Percentiles rank a stretch among this genome's conserved stretches.
These are phyloP conservation scores for Craterocephalus amniculus DNA, from an alignment of 2,797 vertebrate genomes.

Conservation along the genomic window DNA sequence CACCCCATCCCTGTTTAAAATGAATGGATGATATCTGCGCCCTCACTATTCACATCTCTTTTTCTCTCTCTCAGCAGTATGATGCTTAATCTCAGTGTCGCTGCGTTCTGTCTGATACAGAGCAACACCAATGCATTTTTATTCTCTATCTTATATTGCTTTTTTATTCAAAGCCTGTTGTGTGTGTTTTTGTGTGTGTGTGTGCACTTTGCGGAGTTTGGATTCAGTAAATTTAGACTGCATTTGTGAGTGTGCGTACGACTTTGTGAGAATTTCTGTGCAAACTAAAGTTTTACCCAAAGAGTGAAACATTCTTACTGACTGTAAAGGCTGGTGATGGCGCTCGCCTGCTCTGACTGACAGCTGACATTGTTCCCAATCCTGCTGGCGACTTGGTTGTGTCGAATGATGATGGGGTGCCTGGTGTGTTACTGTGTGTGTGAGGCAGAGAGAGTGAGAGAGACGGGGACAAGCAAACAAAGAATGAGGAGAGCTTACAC, in stretches of 20 bases:
- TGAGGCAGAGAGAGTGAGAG: conserved; percentile 6
- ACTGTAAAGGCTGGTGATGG: conserved; percentile 51
- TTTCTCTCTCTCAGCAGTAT: conserved; percentile 68
- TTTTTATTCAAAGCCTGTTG: conserved; percentile 63
- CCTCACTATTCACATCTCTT: conserved; percentile 74
- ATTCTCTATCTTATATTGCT: conserved; percentile 76
- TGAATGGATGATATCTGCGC: conserved; percentile 82
- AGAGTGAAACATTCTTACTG: conserved; percentile 48
- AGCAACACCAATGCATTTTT: conserved; percentile 77
- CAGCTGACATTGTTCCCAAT: conserved; percentile 60
- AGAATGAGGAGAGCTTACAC: conserved; percentile 59
- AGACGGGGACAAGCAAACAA: conserved; percentile 30
- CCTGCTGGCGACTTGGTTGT: conserved; percentile 61
- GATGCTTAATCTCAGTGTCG: conserved; percentile 72
- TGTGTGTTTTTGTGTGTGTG: conserved; percentile 31
- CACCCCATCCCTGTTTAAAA: conserved; percentile 76
- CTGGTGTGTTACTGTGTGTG: conserved; percentile 34
- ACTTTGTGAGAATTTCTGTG: conserved; percentile 5
- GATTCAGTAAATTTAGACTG: conserved; percentile 24
- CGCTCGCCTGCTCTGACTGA: conserved; percentile 51
- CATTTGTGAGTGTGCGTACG: conserved; percentile 1
- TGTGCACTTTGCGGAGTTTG: conserved; percentile 12
- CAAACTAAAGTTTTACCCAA: conserved; percentile 1
- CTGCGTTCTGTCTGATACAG: conserved; percentile 73
- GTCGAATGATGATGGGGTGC: conserved; percentile 63